These are phyloP conservation scores for Phyllotis vaccarum DNA, from an alignment of 2,797 vertebrate genomes.

Conservation along the genomic window DNA sequence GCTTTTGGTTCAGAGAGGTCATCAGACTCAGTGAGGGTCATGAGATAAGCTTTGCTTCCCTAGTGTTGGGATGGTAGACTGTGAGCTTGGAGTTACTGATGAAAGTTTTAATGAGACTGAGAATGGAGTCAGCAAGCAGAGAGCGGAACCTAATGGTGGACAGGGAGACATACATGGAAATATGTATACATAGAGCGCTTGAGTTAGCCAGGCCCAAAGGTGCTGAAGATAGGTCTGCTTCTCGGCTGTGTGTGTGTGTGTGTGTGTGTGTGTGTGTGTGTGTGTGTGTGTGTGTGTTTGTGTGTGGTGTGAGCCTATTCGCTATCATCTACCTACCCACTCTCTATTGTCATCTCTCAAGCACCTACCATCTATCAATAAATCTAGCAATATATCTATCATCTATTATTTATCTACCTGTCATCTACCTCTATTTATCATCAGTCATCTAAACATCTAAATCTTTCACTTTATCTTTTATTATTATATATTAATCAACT, in stretches of 20 bases:
- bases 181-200: not conserved
- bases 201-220: not conserved
- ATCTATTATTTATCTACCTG: not conserved
- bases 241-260: not conserved
- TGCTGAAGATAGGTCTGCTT: not conserved
- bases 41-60: not conserved
- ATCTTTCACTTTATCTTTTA: not conserved
- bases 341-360: not conserved
- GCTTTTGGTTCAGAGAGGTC: not conserved
- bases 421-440: not conserved
- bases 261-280: too few relatives aligned
- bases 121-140: conserved; percentile 30
- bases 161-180: not conserved
- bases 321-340: not conserved
- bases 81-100: not conserved
- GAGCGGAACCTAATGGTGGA: not conserved
- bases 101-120: not conserved
- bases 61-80: not conserved
- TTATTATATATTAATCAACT: not conserved
- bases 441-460: not conserved
- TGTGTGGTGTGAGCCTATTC: not conserved
- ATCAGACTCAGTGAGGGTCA: not conserved
- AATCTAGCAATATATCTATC: not conserved
- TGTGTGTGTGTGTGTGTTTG: too few relatives aligned
- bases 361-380: not conserved